Base-by-base conservation (phyloP, 2,113 vertebrate genomes). In the Mystacornis crossleyi region DNA sequence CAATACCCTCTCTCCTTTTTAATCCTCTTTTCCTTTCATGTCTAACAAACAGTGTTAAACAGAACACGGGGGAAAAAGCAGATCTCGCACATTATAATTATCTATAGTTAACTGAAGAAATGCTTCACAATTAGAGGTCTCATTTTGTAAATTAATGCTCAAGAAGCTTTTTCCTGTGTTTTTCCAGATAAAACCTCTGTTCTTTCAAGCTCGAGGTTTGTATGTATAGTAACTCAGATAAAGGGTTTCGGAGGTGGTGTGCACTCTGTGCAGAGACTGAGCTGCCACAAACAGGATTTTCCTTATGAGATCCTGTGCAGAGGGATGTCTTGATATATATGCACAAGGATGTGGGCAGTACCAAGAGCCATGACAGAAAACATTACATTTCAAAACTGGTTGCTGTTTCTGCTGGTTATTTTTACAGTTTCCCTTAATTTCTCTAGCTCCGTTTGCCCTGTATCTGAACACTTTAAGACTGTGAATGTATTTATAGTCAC, bases 11-110 rank as follows among this genome's bases (percentile, higher is more conserved):
- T 95, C 88, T 94, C 50, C 58, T 79, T 94, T 96, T 92, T 90
- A 96, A 94, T 93, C 90, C 92, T 85, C 73, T 96, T 93, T 82
- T 90, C 71, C 90, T 96, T 96, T 97, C 90, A 93, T 91, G 94
- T 94, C 81, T 73, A 92, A 93, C 93, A 94, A 91, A 91, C 51
- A 79, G 91, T 53, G 73, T 79, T 92, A 89, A 94, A 93, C 34
- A 93, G 78, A 96, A 79, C 34, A 66, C 13, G 4, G 50, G 31
- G 74, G 71, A 0, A 51, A 88, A 94, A 81, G 77, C 81, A 93
- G 74, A 86, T 94, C 90, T 96, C 64, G 66, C 67, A 88, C 79
- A 77, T 92, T 88, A 91, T 81, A 81, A 96, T 90, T 34, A 55
- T 51, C 85, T 60, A 20, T 64, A 83, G 80, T 74, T 89, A 82